These are phyloP conservation scores for Drosophila watanabei DNA, from an alignment of 1,140 invertebrate species.

Conservation along the genomic window DNA sequence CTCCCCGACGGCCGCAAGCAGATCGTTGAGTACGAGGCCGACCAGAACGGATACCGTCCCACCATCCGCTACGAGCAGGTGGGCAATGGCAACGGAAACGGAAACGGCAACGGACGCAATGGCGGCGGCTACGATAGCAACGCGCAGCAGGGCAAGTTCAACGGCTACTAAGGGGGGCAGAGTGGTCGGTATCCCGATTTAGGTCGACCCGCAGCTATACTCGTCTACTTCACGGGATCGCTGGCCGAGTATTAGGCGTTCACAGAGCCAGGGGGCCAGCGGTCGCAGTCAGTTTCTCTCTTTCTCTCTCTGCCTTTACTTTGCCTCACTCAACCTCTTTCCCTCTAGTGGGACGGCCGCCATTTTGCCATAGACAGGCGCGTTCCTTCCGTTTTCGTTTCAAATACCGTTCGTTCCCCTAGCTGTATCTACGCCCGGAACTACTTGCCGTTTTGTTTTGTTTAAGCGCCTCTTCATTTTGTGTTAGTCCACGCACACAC, in stretches of 20 bases:
- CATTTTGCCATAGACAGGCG: constrained; percentile 78
- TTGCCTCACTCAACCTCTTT: constrained; percentile 3
- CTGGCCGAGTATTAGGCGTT: constrained; percentile 66
- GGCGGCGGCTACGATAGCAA: constrained; percentile 80
- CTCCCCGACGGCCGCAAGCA: constrained; percentile 92
- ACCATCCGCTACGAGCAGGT: constrained; percentile 90
- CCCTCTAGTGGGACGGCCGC: constrained; percentile 55
- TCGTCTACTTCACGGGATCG: constrained; percentile 50
- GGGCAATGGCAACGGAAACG: constrained; percentile 86
- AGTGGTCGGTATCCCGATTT: constrained; percentile 51
- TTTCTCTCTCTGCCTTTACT: neutral
- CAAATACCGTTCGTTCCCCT: constrained; percentile 26
- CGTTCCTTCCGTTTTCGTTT: constrained; percentile 52
- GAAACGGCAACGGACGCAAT: constrained; percentile 82
- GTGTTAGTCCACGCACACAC: constrained; percentile 68
- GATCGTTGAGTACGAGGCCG: constrained; percentile 92
- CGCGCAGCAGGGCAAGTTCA: constrained; percentile 81
- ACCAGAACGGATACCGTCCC: constrained; percentile 91
- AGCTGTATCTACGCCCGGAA: constrained; percentile 30
- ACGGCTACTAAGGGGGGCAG: constrained; percentile 67
- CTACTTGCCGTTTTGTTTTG: constrained; percentile 72
- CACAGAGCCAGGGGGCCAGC: constrained; percentile 42
- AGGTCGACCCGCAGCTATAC: constrained; percentile 71
- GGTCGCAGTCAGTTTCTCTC: constrained; percentile 27
- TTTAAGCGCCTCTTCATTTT: constrained; percentile 84